Conservation (phyloP, 2,888 invertebrate species). For the Listrodromus nycthemerus region DNA sequence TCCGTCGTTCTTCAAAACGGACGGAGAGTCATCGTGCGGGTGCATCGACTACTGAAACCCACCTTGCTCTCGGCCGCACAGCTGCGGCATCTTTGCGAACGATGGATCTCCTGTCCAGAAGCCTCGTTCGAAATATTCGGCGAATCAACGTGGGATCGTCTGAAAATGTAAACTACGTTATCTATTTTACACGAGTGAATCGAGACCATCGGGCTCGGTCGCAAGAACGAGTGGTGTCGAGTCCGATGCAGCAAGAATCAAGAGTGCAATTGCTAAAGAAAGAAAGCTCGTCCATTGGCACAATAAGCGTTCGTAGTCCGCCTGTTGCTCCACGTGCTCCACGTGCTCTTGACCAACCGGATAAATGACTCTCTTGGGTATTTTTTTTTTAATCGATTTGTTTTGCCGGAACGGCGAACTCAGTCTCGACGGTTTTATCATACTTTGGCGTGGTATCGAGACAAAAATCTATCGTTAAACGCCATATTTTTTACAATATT, state of each 20-base stretch:
- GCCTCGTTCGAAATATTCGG: conserved; percentile 5
- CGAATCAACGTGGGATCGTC: neutral
- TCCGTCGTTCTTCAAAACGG: conserved; percentile 75
- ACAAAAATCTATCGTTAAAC: too few species aligned
- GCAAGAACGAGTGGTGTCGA: neutral
- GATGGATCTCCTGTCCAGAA: conserved; percentile 6
- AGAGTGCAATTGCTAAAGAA: neutral
- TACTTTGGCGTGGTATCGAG: too few species aligned
- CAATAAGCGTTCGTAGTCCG: conserved; percentile 48
- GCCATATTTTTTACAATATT: too few species aligned
- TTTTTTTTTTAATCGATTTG: neutral
- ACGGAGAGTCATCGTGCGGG: conserved; percentile 64
- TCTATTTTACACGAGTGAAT: neutral
- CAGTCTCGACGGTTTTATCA: too few species aligned
- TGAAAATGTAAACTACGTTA: neutral
- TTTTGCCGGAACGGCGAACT: conserved; percentile 61
- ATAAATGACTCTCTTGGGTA: conserved; percentile 78
- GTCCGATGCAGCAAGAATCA: neutral
- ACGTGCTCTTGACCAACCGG: conserved; percentile 72
- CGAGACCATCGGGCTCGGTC: neutral
- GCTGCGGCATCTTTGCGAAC: conserved; percentile 48
- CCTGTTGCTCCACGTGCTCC: conserved; percentile 66
- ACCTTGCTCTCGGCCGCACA: conserved; percentile 26
- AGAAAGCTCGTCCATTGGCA: conserved; percentile 1
- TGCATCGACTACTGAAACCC: conserved; percentile 52